Conservation (phyloP, 2,113 vertebrate species). For the Crocuta crocuta region DNA sequence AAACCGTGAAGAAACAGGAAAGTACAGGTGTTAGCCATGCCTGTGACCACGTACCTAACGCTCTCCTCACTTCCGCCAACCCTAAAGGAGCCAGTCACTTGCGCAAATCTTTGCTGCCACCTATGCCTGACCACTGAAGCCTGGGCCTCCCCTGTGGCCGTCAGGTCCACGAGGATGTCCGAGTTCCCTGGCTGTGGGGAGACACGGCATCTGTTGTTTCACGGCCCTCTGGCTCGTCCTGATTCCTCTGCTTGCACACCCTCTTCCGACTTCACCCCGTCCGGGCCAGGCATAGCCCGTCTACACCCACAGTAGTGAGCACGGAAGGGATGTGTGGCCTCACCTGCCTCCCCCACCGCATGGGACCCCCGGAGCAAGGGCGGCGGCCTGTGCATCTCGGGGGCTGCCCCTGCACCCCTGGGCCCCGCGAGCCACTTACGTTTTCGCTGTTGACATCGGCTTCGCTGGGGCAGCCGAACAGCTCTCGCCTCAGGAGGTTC, state of each 20-base stretch:
- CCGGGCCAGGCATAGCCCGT: accelerated
- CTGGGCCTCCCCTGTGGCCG: background rate
- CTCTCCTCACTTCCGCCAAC: background rate
- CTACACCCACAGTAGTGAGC: accelerated
- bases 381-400: accelerated
- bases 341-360: accelerated
- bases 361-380: background rate
- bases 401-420: accelerated
- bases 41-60: background rate
- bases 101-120: background rate
- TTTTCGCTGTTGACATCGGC: constrained; percentile 97
- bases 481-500: constrained; percentile 95
- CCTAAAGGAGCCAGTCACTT: background rate
- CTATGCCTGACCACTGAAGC: accelerated
- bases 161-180: accelerated
- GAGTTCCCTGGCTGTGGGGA: background rate
- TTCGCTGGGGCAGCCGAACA: constrained; percentile 97
- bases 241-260: background rate
- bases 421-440: constrained; percentile 85
- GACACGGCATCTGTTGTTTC: accelerated
- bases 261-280: accelerated
- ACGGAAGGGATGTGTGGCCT: accelerated
- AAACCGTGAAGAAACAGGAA: background rate
- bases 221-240: background rate
- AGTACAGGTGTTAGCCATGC: too few relatives aligned